Conservation (phyloP, 1,140 invertebrate genomes). For the Anastrepha obliqua region DNA sequence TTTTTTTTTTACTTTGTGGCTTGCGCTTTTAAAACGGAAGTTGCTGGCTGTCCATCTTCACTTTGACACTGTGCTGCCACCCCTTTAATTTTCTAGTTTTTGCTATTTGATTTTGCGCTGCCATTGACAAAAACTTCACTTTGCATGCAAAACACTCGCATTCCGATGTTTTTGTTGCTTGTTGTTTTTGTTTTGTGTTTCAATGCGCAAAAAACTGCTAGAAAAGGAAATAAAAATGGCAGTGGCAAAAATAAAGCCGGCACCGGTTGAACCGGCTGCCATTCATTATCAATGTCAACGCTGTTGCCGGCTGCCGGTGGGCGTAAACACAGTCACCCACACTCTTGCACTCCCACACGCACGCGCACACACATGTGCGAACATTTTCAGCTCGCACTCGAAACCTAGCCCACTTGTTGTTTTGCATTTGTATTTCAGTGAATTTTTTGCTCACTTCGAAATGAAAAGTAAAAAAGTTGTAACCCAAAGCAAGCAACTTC, state of each 20-base stretch:
- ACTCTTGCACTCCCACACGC: not conserved
- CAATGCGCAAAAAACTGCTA: not conserved
- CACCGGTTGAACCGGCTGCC: slow-evolving; percentile 39
- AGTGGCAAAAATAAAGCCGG: slow-evolving; percentile 42
- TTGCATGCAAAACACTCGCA: slow-evolving; percentile 25
- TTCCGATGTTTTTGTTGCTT: not conserved
- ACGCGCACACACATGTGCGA: not conserved
- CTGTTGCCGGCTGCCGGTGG: slow-evolving; percentile 22
- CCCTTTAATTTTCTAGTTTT: slow-evolving; percentile 47
- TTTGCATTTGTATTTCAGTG: not conserved
- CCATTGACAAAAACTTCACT: not conserved
- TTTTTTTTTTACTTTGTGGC: not conserved
- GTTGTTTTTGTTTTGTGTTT: too few species aligned
- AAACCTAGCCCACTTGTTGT: not conserved
- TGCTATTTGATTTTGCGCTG: not conserved
- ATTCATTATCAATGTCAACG: slow-evolving; percentile 53
- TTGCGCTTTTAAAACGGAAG: slow-evolving; percentile 47
- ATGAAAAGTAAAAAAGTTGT: too few species aligned
- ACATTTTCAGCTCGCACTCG: not conserved
- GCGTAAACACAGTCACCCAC: slow-evolving; percentile 15
- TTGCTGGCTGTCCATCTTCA: slow-evolving; percentile 50
- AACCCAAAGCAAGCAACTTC: too few species aligned
- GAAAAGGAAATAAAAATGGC: not conserved
- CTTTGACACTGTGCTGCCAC: slow-evolving; percentile 26
- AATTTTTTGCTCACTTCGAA: not conserved